Evolutionary conservation across 2,113 vertebrate genomes (phyloP), one percentile per base, ranked within the genome.

Genomic region (Mastomys coucha): DNA sequence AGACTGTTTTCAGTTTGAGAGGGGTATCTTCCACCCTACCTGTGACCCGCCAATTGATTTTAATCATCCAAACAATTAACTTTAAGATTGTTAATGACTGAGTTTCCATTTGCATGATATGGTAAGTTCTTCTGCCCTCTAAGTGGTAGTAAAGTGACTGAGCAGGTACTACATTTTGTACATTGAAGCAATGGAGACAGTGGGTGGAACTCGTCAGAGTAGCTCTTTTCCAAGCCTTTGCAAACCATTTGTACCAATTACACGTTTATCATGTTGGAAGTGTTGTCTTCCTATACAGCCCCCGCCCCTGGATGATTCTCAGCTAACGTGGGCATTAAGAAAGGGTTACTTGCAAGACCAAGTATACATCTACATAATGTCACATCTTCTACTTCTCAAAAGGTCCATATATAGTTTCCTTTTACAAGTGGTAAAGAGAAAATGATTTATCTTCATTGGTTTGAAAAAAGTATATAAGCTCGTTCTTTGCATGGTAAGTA

Each of bases 381-480:
- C 45, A 2, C 16, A 12, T 45, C 88, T 97, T 82, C 65, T 19
- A 20, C 81, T 91, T 97, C 86, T 94, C 92, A 53, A 89, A 96
- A 92, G n/a, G 28, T 36, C 19, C 75, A 0, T 87, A 92, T 86
- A 42, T 92, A 95, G 58, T 51, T 91, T 97, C 42, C 80, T 94
- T 93, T 84, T 80, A 77, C 24, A 94, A 56, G 28, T 77, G 17
- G 28, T 73, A 20, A 42, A 91, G 77, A 88, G 70, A 95, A 98
- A 96, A 95, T 96, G 80, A 88, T 73, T 95, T 96, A 60, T 95
- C 93, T 95, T 97, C 36, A 84, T 51, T 92, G 60, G 53, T 76
- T 96, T 93, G 53, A 53, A 94, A 93, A 53, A 92, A 91, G 16
- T 92, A 76, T 76, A 56, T 63, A 85, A 91, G 60, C 36, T 94